A percentile compares a stretch with the other conserved stretches of the same genome.
Evolutionary conservation across 1,140 invertebrate genomes (phyloP).

Genomic region (Drosophila nigrodunni): DNA sequence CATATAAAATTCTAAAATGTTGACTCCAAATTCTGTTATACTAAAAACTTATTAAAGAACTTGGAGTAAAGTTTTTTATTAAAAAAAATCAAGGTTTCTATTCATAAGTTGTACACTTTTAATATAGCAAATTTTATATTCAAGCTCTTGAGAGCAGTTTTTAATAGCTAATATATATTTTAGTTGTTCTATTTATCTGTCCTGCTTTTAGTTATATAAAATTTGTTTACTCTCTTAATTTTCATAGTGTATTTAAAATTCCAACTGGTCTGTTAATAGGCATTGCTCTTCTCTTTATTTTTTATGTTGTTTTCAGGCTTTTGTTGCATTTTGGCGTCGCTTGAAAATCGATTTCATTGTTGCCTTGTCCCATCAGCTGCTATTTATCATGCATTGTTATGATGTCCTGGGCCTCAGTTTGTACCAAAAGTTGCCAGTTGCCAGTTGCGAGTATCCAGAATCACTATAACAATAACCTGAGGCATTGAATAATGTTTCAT

Average conservation of each 20-base stretch:
- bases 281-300: constrained; percentile 16
- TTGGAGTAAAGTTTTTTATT: no score
- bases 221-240: not conserved
- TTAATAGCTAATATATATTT: no score
- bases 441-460: not conserved
- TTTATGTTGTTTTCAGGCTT: constrained; percentile 27
- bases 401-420: constrained; percentile 12
- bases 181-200: not conserved
- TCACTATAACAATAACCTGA: not conserved
- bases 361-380: constrained; percentile 51
- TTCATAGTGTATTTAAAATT: not conserved
- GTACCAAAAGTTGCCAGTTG: not conserved
- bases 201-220: no score
- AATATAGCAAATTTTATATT: no score
- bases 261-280: not conserved
- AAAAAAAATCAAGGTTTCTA: no score
- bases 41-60: no score
- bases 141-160: no score
- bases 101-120: no score
- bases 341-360: constrained; percentile 61
- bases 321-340: constrained; percentile 41
- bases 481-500: constrained; percentile 38
- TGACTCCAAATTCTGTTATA: no score
- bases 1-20: no score
- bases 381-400: constrained; percentile 63